phyloP scores from a whole-genome alignment of 2,888 invertebrate species.

The Sclerodermus sp. region DNA sequence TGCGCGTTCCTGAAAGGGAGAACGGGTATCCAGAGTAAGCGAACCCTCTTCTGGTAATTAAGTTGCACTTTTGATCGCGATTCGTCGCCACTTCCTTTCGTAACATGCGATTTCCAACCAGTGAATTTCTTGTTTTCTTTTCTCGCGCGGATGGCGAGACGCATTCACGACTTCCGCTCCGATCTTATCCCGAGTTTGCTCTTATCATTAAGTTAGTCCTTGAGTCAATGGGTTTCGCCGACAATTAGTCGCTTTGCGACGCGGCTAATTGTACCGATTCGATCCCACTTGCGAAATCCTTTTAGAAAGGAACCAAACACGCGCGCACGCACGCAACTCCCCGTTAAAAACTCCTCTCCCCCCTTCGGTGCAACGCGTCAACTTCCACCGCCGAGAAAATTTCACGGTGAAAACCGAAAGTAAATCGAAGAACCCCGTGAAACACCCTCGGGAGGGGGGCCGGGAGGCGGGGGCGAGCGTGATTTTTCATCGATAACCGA shows the following conservation, averaged over 20 bases:
- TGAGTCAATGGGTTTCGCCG: conserved; percentile 9
- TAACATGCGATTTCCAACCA: conserved; percentile 27
- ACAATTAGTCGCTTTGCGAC: conserved; percentile 9
- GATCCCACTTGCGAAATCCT: not conserved
- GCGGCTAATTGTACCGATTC: conserved; percentile 17
- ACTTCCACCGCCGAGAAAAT: no score
- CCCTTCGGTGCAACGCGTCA: no score
- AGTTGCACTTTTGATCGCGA: conserved; percentile 25
- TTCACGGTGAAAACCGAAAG: no score
- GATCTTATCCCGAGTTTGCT: conserved; percentile 20
- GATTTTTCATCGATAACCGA: no score
- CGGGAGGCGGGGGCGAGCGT: no score
- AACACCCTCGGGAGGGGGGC: no score
- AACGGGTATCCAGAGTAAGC: no score
- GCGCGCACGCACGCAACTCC: no score
- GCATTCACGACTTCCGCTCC: conserved; percentile 26
- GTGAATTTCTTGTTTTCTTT: conserved; percentile 4
- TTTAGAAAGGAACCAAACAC: no score
- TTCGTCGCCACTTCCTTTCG: conserved; percentile 22
- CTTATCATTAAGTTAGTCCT: conserved; percentile 30
- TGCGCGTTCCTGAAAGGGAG: no score
- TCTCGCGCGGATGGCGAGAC: conserved; percentile 16
- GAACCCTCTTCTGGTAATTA: conserved; percentile 18
- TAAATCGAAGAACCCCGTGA: no score
- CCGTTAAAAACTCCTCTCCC: no score